Base-by-base conservation (phyloP, 2,113 vertebrate species). In the Lagenorhynchus albirostris region DNA sequence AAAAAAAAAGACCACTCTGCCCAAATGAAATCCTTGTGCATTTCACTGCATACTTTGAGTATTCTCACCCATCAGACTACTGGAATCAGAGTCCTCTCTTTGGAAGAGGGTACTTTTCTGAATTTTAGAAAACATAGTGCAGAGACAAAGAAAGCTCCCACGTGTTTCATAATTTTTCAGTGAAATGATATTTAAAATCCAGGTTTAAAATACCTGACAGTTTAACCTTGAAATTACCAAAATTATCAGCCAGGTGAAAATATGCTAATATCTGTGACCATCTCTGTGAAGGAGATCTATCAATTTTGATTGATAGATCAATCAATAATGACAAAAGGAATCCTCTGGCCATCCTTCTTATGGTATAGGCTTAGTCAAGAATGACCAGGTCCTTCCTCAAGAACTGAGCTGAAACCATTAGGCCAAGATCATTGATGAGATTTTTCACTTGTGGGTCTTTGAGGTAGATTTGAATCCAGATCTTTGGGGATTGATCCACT, bases 381-480 rank as follows among this genome's bases (percentile, higher is more conserved):
- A 91, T 9, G 65, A 73, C 29, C 14, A 6, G 8, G 44, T 87
- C 89, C 58, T 92, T 97, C 38, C 81, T 80, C 1, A 23, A 97
- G 31, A 33, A n/a, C 3, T 41, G 47, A 53, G 44, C 41, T 94
- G 36, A 97, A 96, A 88, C 25, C 74, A 94, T 44, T 74, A 89
- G 5, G 3, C n/a, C 82, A 71, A 84, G 36, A 91, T 4, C 38
- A 68, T 67, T 67, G 36, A 71, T 47, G 15, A 67, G 62, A 36
- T 93, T 97, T 93, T 98, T 96, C 67, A 96, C 62, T 5, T 91
- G 63, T 82, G 89, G 96, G 80, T 76, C 53, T 98, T 97, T 93
- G 41, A 76, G n/a, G 13, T 74, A 95, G 82, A 97, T 95, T 97
- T 98, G 76, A 97, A 98, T 98, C 96, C 94, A 97, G 92, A 94